A percentile compares a stretch with the other conserved stretches of the same genome.
These are phyloP conservation scores for Leptonema lineaticorne DNA, from an alignment of 1,140 invertebrate species.

Conservation along the genomic window DNA sequence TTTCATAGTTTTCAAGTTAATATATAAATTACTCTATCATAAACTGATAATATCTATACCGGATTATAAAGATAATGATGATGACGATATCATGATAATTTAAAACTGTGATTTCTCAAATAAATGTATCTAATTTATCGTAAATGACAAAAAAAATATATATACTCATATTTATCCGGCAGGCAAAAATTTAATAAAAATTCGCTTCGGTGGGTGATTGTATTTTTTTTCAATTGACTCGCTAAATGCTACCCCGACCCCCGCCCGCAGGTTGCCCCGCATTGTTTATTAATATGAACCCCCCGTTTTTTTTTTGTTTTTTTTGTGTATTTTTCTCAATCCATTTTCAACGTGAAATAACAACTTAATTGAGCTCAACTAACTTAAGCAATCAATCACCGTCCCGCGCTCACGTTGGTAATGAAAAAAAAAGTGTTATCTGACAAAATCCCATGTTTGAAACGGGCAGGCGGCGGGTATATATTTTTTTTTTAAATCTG, in stretches of 20 bases:
- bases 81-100: too few relatives aligned
- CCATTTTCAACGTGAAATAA: slow-evolving; percentile 26
- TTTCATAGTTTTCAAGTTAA: too few relatives aligned
- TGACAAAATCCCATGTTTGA: slow-evolving; percentile 16
- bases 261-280: too few relatives aligned
- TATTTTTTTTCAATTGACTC: background rate
- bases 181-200: background rate
- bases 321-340: slow-evolving; percentile 15
- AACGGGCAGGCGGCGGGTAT: too few relatives aligned
- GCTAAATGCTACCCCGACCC: background rate
- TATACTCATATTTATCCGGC: too few relatives aligned
- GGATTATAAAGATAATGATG: too few relatives aligned
- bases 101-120: too few relatives aligned
- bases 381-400: slow-evolving; percentile 26
- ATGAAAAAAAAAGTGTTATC: slow-evolving; percentile 20
- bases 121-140: too few relatives aligned
- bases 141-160: too few relatives aligned
- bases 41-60: too few relatives aligned
- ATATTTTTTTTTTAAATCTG: background rate
- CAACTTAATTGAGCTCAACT: slow-evolving; percentile 25
- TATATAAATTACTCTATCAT: too few relatives aligned
- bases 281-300: background rate
- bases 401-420: background rate
- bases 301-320: background rate
- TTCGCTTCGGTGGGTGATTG: background rate